Evolutionary conservation across 2,888 invertebrate species (phyloP).

Genomic region (Rutpela maculata): DNA sequence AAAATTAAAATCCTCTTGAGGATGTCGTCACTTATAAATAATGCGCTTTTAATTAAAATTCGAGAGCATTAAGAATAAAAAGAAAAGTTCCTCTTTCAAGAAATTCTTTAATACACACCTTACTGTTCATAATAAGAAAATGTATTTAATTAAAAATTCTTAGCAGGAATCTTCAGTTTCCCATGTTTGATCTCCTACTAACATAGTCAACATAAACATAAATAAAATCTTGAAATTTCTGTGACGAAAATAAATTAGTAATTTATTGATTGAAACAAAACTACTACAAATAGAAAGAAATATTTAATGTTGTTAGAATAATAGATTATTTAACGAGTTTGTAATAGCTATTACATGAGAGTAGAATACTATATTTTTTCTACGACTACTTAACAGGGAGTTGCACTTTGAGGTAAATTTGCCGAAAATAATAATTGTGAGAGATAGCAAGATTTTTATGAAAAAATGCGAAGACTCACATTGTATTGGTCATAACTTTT

Average conservation of each 20-base stretch:
- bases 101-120: conserved; percentile 9
- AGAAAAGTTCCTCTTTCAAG: not conserved
- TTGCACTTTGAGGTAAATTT: no score
- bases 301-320: no score
- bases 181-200: not conserved
- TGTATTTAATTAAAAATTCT: conserved; percentile 20
- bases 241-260: not conserved
- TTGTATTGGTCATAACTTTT: no score
- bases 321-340: no score
- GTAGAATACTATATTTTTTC: no score
- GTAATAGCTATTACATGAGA: no score
- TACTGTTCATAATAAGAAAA: conserved; percentile 8
- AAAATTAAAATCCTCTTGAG: conserved; percentile 5
- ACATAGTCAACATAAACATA: not conserved
- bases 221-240: no score
- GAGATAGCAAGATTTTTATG: no score
- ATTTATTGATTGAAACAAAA: not conserved
- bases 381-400: no score
- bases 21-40: conserved; percentile 8
- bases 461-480: no score
- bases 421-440: no score
- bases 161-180: not conserved
- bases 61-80: conserved; percentile 1
- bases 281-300: no score
- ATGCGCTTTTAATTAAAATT: conserved; percentile 19